phyloP scores from a whole-genome alignment of 2,888 invertebrate genomes.

The Protodeltote pygarga region DNA sequence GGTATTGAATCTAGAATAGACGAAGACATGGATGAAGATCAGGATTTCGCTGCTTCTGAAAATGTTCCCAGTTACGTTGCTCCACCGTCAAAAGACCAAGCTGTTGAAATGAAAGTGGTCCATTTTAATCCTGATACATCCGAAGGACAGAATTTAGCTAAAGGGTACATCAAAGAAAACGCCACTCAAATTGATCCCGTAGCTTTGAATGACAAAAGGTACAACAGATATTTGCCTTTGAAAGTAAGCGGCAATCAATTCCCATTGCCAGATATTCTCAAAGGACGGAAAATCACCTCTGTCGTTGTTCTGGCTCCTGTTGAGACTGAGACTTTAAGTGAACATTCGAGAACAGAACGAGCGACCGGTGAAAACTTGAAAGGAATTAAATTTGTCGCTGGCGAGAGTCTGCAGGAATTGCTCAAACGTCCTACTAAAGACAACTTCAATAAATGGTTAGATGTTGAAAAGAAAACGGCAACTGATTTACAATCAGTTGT shows the following conservation, averaged over 20 bases:
- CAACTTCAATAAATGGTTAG: conserved; percentile 93
- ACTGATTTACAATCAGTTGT: conserved; percentile 93
- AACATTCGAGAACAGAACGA: conserved; percentile 84
- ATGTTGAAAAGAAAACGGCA: conserved; percentile 91
- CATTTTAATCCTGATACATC: conserved; percentile 92
- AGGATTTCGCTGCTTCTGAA: conserved; percentile 87
- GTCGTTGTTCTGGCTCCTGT: conserved; percentile 95
- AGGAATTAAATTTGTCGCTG: conserved; percentile 91
- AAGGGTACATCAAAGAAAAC: conserved; percentile 90
- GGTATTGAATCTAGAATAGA: conserved; percentile 82
- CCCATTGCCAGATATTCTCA: conserved; percentile 92
- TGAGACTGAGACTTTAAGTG: conserved; percentile 88
- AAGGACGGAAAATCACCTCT: conserved; percentile 92
- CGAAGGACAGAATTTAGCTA: conserved; percentile 90
- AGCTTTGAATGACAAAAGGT: conserved; percentile 90
- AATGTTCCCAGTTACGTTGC: conserved; percentile 75
- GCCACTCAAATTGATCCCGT: conserved; percentile 92
- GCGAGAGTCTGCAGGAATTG: conserved; percentile 91
- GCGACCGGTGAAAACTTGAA: conserved; percentile 87
- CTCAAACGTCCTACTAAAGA: conserved; percentile 91
- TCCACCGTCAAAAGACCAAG: conserved; percentile 77
- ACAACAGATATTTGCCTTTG: conserved; percentile 93
- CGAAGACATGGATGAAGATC: conserved; percentile 81
- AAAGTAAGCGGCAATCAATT: conserved; percentile 95
- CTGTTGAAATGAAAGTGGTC: conserved; percentile 94